Evolutionary conservation across 1,140 invertebrate genomes (phyloP), one percentile per base, ranked within the genome.

Genomic region (Eumeta japonica): DNA sequence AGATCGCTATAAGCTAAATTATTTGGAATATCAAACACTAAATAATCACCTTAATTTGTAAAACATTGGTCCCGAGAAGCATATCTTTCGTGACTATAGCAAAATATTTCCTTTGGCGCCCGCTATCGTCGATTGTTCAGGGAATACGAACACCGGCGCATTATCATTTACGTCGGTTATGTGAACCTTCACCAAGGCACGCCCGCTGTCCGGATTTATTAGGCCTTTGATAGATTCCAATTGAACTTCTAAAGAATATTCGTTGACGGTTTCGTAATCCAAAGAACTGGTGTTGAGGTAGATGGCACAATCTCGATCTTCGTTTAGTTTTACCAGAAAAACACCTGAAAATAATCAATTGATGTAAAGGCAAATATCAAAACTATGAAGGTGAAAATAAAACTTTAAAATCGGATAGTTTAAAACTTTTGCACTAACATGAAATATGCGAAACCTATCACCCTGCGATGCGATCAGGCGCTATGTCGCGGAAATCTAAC

Each of bases 141-240:
- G 83, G 41, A 87, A 88, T 1, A 89, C 63, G 59, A 94, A 95
- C 40, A 82, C 78, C 0, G 92, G 92, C 2, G 77, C 76, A 58
- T 94, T 94, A 55, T 95, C 92, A 55, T 95, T 95, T 1, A 89
- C 81, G 58, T 95, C 92, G 0, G 86, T 73, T 0, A 96, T 84
- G 47, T 89, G 86, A 3, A 96, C 81, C 42, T 87, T 87, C 0
- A 96, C 80, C 54, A 84, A 81, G 0, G 88, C 83, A 7, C 79
- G 80, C 48, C 85, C 87, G 36, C 83, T 81, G 7, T 84, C 81
- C 0, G 84, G 84, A 68, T 89, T 90, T 3, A 90, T 80, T 3
- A 88, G 77, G 9, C 88, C 89, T 15, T 85, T 81, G 10, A 88
- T 76, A 0, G 89, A 89, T 13, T 86, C 82, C 1, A 93, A 62